Base-by-base conservation (phyloP, 2,888 invertebrate species). In the Lepidonotus clava region DNA sequence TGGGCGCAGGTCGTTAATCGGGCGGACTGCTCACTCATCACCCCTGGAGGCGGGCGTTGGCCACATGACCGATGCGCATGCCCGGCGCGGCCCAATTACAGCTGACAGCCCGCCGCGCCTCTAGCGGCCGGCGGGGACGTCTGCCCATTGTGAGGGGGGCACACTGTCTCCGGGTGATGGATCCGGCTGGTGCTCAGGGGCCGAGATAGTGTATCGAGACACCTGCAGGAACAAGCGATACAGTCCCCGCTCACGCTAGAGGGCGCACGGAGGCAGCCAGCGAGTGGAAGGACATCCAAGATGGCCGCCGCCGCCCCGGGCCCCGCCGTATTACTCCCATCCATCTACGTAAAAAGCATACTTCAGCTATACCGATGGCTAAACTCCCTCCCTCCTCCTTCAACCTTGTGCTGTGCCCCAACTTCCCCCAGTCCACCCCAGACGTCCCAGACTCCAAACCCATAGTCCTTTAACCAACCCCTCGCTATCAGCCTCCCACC, bases 121-220 rank as follows among this genome's bases (percentile, higher is more conserved):
- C 28, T 67, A 51, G 83, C 32, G 56, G 86, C 24, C 40, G 76
- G 28, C 34, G 67, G 4, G 76, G 84, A 53, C 11, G 87, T 88
- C 5, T 66, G 24, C 28, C 71, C 66, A 34, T 67, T 46, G 28
- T 67, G 61, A 4, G 77, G 36, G 41, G 84, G 71, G 28, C 71
- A 41, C 8, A 51, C 56, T 24, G 53, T 28, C 18, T 71, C 71
- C 71, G 38, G n/a, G 36, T 71, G 71, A 71, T 71, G 71, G 71
- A 71, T 71, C 36, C 71, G 36, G 36, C 36, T n/a, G 34, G 36
- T 71, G 71, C 71, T 34, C 71, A 46, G 32, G 28, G 46, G 80
- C 80, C 46, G 80, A 80, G 80, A 80, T 80, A 80, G 80, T 80
- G 80, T 80, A 80, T 80, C 80, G 80, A 80, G 80, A 80, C 80